Evolutionary conservation across 1,140 invertebrate genomes (phyloP), one percentile per base, ranked within the genome.

Genomic region (Psilanteris sp.): DNA sequence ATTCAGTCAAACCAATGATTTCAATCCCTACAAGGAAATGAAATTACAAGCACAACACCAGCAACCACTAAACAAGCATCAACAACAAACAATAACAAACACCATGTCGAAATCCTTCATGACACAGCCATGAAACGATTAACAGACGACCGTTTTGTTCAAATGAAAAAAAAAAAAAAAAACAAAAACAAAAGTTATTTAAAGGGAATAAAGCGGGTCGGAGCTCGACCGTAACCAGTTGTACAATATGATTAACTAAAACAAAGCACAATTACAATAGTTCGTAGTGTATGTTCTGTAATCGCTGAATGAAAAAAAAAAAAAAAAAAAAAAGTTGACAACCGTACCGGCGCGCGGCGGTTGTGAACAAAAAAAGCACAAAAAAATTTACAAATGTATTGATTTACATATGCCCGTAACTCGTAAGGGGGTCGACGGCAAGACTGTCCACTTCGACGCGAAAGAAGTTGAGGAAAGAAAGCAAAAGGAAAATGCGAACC

Each of bases 401-500:
- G 87, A 87, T 89, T 89, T 89, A 89, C 87, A 89, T 89, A 89
- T 89, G 87, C 86, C 86, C 86, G 87, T 89, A 88, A 89, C 84
- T 87, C 81, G 82, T 88, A 89, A 88, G 87, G 31, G 86, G 85
- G 82, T 70, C 81, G 82, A 79, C 78, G 70, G 82, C 77, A 81
- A 79, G 81, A 72, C 77, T 54, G 22, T n/a, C 32, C 10, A 50
- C 59, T 72, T 68, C 26, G 34, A 75, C 36, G 34, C 13, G 41
- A 34, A 62, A 73, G 13, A 27, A 44, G 70, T 14, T 9, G 15
- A 70, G 54, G 48, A 52, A 34, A 14, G 52, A 39, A 41, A 27
- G 18, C n/a, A 16, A 43, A 31, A 54, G 46, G 39, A 70, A 26
- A 13, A 48, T 7, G 16, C 31, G 31, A 34, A 26, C 32, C 57